A percentile compares a stretch with the other conserved stretches of the same genome.
These are phyloP conservation scores for Drosophila atroscutellata DNA, from an alignment of 2,888 invertebrate genomes.

Conservation along the genomic window DNA sequence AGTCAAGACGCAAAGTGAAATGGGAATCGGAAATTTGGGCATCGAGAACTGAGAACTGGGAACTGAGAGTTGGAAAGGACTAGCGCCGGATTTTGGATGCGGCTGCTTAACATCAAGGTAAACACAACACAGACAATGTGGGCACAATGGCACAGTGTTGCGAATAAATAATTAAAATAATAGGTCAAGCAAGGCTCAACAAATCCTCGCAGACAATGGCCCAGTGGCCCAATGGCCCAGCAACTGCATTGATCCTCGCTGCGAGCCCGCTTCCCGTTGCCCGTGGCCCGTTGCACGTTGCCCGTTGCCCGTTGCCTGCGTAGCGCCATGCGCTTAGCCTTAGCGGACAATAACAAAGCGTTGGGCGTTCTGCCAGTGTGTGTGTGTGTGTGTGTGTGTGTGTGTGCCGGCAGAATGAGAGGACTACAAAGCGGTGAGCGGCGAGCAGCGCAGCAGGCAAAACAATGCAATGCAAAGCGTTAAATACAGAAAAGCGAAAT, in stretches of 20 bases:
- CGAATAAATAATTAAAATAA: conserved; percentile 78
- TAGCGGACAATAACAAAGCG: conserved; percentile 46
- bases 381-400: not conserved
- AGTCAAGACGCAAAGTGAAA: conserved; percentile 27
- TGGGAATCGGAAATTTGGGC: not conserved
- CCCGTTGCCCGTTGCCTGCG: conserved; percentile 14
- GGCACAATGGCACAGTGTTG: conserved; percentile 74
- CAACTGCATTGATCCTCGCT: conserved; percentile 62
- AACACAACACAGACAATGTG: conserved; percentile 54
- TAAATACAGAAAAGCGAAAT: conserved; percentile 59
- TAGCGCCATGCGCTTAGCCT: conserved; percentile 74
- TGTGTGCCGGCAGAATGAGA: conserved; percentile 19
- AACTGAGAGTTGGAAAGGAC: conserved; percentile 29
- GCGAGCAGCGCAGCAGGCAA: conserved; percentile 62
- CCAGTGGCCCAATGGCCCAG: conserved; percentile 11
- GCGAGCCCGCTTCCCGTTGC: conserved; percentile 14
- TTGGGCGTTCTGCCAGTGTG: not conserved
- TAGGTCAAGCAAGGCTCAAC: conserved; percentile 69
- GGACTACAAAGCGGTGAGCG: conserved; percentile 31
- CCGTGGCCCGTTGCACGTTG: no score
- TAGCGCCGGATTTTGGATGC: conserved; percentile 61
- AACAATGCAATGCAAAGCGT: conserved; percentile 71
- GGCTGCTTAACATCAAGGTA: conserved; percentile 58
- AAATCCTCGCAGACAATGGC: conserved; percentile 49
- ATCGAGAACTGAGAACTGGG: conserved; percentile 1